Conservation (phyloP, 1,140 invertebrate species). For the Ostrea denselamellosa region DNA sequence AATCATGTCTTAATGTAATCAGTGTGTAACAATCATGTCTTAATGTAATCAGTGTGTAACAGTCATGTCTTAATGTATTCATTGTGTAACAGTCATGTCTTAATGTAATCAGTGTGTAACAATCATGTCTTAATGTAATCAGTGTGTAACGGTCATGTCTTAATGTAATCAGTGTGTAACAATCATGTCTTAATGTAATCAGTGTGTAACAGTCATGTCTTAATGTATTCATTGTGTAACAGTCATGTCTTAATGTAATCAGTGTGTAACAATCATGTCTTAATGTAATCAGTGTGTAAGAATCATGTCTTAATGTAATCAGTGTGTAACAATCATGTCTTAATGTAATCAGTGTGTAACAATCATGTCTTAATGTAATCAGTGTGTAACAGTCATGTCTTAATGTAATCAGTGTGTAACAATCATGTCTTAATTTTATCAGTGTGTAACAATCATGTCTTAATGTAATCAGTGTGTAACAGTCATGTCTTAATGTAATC, state of each 20-base stretch:
- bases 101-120: neutral
- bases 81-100: slow-evolving; percentile 71
- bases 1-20: neutral
- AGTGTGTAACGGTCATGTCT: too few species aligned
- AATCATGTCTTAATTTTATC: neutral
- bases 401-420: neutral
- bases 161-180: neutral
- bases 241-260: neutral
- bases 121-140: neutral
- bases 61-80: neutral
- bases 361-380: neutral
- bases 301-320: neutral
- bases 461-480: neutral
- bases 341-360: neutral
- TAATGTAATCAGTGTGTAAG: neutral
- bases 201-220: slow-evolving; percentile 71
- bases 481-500: neutral
- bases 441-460: too few species aligned
- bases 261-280: too few species aligned
- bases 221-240: neutral
- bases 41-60: neutral
- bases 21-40: too few species aligned
- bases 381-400: slow-evolving; percentile 71
- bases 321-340: too few species aligned
- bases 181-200: neutral